Base-by-base conservation (phyloP, 2,888 invertebrate species). In the Metopia argyrocephala region DNA sequence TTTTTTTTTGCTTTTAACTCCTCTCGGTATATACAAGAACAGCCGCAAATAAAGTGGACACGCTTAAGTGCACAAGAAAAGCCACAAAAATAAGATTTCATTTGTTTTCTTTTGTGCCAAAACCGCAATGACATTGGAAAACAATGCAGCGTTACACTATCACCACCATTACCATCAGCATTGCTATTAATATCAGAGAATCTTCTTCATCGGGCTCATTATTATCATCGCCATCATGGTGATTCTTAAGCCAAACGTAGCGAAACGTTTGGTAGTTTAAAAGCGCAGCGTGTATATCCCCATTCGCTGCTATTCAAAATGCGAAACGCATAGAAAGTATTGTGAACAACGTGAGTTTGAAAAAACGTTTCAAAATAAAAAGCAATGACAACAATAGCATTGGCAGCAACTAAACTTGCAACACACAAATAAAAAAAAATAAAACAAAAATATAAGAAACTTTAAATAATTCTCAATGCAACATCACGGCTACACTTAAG, bases 131-230 rank as follows among this genome's bases (percentile, higher is more conserved):
- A 61, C 65, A 74, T 71, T 78, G 78, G 71, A 59, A 62, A 65
- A 52, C 50, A 50, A 70, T 76, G 64, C 76, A 70, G 70, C 70
- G 23, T 76, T 48, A 52, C n/a, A n/a, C 69, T 50, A 57, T 59
- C 38, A 61, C 48, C 18, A 48, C 48, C 87, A 88, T 66, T 66
- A 25, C 62, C 48, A 64, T 79, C 50, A 21, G 25, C 46, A 69
- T 74, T 23, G 15, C 12, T 2, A 38, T 38, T 4, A 12, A 4
- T 15, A 38, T 15, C 38, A 4, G 65, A 65, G 48, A 15, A 38
- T 38, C 38, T 38, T 38, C 38, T 38, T 38, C 38, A 38, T 38
- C 15, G 1, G 38, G 38, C 38, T 38, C 38, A 38, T 38, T 15
- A 15, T 56, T 50, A 57, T 59, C 38, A 61, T 18, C 18, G 5